phyloP scores from a whole-genome alignment of 2,113 vertebrate species.

The Bettongia penicillata region DNA sequence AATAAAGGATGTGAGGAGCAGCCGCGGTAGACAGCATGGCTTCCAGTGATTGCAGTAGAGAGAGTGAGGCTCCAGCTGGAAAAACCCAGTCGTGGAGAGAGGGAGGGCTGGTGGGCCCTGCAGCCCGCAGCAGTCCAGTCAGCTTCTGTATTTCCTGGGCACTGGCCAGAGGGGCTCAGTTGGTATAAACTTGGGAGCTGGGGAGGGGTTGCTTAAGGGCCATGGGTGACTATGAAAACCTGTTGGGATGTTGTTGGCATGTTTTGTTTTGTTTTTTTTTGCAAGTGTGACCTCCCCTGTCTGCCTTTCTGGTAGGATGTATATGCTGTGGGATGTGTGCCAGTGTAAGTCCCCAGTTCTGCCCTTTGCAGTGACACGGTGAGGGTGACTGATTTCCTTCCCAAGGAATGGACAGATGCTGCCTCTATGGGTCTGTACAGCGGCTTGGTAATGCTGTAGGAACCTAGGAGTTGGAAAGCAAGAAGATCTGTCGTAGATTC shows the following conservation, averaged over 20 bases:
- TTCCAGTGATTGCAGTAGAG: constrained; percentile 72
- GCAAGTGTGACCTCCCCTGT: neutral
- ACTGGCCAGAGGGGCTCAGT: neutral
- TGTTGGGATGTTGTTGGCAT: neutral
- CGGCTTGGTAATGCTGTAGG: neutral
- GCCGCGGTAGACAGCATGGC: constrained; percentile 74
- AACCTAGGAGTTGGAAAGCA: neutral
- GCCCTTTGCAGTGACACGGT: neutral
- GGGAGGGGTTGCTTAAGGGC: neutral
- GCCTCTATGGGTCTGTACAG: neutral
- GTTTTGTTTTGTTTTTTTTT: neutral
- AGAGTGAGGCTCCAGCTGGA: constrained; percentile 72
- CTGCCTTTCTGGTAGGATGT: neutral
- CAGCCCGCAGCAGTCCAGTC: constrained; percentile 23
- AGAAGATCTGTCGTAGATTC: neutral
- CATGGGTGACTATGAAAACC: neutral
- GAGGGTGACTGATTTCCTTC: neutral
- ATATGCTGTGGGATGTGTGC: neutral
- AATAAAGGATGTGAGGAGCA: constrained; percentile 64
- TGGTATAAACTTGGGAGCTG: too few relatives aligned
- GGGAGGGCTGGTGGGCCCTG: constrained; percentile 24
- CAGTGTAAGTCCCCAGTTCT: neutral
- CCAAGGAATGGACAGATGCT: neutral
- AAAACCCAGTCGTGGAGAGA: constrained; percentile 77
- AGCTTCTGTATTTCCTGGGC: neutral